phyloP scores from a whole-genome alignment of 53 echinoderm and acorn worm species.

The Apostichopus leukothele region DNA sequence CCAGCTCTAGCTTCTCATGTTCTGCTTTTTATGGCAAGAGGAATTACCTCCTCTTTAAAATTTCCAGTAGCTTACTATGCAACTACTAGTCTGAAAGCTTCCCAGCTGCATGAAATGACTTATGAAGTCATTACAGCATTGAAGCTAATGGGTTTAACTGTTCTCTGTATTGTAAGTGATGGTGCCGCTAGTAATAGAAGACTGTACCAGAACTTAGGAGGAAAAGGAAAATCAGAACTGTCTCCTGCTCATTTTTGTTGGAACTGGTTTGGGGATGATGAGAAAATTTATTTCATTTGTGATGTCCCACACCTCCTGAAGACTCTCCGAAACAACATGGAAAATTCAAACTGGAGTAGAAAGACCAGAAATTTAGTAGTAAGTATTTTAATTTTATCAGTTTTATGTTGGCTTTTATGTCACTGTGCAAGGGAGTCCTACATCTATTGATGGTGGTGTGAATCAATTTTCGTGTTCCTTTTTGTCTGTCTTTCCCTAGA shows the following conservation, averaged over 20 bases:
- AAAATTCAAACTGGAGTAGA: slow-evolving; percentile 28
- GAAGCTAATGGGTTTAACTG: slow-evolving; percentile 52
- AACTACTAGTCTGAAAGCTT: not conserved
- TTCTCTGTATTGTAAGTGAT: slow-evolving; percentile 53
- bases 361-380: slow-evolving; percentile 42
- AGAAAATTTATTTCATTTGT: slow-evolving; percentile 58
- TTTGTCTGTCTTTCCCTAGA: not conserved
- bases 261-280: slow-evolving; percentile 47
- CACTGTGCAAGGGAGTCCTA: too few species aligned
- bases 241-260: slow-evolving; percentile 1
- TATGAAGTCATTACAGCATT: not conserved
- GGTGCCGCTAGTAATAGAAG: slow-evolving; percentile 44
- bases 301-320: slow-evolving; percentile 73
- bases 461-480: too few species aligned
- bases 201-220: slow-evolving; percentile 48
- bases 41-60: slow-evolving; percentile 51
- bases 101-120: not conserved
- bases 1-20: slow-evolving; percentile 66
- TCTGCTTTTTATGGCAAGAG: slow-evolving; percentile 62
- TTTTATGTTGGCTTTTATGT: too few species aligned
- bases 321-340: slow-evolving; percentile 64
- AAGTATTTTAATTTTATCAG: not conserved
- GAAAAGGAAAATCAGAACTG: not conserved
- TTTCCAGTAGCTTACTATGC: slow-evolving; percentile 61
- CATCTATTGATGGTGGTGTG: too few species aligned